Conservation (phyloP, 2,797 vertebrate genomes). For the Micromesistius poutassou region DNA sequence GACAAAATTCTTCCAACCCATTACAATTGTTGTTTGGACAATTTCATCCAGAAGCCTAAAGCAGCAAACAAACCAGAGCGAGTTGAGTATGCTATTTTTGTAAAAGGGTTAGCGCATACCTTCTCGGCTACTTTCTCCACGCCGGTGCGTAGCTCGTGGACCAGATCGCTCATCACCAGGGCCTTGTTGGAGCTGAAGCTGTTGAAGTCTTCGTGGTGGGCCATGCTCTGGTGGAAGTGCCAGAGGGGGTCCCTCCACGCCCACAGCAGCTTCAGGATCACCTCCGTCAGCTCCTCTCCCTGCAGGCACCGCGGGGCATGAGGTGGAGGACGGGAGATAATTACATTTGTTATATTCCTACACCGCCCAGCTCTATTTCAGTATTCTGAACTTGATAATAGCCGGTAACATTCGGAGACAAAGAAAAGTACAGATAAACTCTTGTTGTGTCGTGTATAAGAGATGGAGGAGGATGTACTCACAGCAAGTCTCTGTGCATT, state of each 20-base stretch:
- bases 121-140: constrained; percentile 79
- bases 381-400: not conserved
- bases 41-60: too few species aligned
- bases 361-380: too few species aligned
- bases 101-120: constrained; percentile 49
- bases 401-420: not conserved
- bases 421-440: not conserved
- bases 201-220: constrained; percentile 65
- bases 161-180: constrained; percentile 79
- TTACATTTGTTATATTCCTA: too few species aligned
- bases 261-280: constrained; percentile 78
- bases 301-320: constrained; percentile 28
- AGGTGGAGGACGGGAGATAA: not conserved
- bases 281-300: constrained; percentile 76
- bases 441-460: not conserved
- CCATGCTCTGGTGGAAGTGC: constrained; percentile 75
- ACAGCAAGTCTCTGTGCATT: constrained; percentile 79
- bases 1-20: too few species aligned
- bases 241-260: constrained; percentile 81
- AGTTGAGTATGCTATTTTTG: too few species aligned
- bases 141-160: constrained; percentile 74
- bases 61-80: too few species aligned
- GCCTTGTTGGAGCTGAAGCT: constrained; percentile 77
- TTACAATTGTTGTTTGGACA: too few species aligned
- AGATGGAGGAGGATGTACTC: constrained; percentile 34